Conservation (phyloP, 2,113 vertebrate genomes). For the Tautogolabrus adspersus region DNA sequence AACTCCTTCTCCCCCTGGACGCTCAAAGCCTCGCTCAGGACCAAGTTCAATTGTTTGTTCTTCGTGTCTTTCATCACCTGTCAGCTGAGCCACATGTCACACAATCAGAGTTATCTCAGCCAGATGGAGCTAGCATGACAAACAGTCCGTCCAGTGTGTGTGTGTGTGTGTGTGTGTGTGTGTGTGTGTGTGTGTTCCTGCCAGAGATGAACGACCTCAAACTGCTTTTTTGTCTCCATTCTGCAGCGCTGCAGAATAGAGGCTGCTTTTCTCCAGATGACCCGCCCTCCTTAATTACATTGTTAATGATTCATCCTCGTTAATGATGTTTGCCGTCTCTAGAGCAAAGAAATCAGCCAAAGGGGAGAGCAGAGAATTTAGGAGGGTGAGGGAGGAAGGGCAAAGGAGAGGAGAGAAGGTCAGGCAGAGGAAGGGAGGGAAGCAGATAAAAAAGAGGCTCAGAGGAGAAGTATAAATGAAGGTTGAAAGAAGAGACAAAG, state of each 20-base stretch:
- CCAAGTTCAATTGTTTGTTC: slow-evolving; percentile 59
- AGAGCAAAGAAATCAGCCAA: slow-evolving; percentile 63
- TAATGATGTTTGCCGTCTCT: slow-evolving; percentile 76
- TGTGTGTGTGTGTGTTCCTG: slow-evolving; percentile 2
- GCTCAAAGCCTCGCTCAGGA: slow-evolving; percentile 22
- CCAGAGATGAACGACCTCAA: slow-evolving; percentile 47
- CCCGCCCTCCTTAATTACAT: slow-evolving; percentile 74
- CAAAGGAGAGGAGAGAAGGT: slow-evolving; percentile 15
- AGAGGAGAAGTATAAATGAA: slow-evolving; percentile 1
- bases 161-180: neutral
- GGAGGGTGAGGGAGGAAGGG: slow-evolving; percentile 6
- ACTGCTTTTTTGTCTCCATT: slow-evolving; percentile 50
- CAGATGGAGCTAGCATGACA: slow-evolving; percentile 43
- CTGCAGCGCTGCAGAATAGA: slow-evolving; percentile 16
- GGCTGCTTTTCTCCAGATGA: slow-evolving; percentile 56
- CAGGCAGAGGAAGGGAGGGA: neutral
- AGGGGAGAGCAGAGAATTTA: slow-evolving; percentile 10
- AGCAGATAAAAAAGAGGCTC: neutral
- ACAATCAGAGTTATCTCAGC: slow-evolving; percentile 6
- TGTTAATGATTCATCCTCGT: slow-evolving; percentile 73
- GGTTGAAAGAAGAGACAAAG: neutral
- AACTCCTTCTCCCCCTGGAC: slow-evolving; percentile 52
- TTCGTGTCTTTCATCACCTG: slow-evolving; percentile 69
- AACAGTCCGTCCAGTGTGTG: slow-evolving; percentile 18
- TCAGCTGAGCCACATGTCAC: slow-evolving; percentile 36